Evolutionary conservation across 1,140 invertebrate genomes (phyloP).

Genomic region (Rhizoglyphus robini): DNA sequence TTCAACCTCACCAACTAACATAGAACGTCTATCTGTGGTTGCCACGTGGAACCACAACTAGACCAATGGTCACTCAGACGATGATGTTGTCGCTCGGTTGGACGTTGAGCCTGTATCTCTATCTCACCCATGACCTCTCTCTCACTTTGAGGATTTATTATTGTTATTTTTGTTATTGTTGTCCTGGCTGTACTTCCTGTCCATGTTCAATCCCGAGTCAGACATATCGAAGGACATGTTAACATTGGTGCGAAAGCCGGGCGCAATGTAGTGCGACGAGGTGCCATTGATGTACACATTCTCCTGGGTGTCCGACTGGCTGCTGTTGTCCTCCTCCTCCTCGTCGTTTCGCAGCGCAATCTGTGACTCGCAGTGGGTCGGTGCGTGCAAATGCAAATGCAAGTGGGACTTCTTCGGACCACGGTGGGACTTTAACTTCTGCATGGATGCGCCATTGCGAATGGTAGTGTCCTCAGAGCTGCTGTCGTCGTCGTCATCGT

Average conservation of each 20-base stretch:
- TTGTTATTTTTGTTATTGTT: background rate
- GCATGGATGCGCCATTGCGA: background rate
- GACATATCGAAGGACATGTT: background rate
- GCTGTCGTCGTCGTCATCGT: conserved; percentile 13
- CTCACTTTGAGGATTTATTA: too few relatives aligned
- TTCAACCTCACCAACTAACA: too few relatives aligned
- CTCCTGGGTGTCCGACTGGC: background rate
- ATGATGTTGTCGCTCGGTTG: too few relatives aligned
- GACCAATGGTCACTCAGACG: too few relatives aligned
- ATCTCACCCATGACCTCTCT: too few relatives aligned
- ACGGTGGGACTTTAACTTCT: background rate
- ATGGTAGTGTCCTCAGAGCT: background rate
- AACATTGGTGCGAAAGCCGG: background rate
- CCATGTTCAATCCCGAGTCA: background rate
- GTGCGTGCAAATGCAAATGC: background rate
- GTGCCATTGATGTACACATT: background rate
- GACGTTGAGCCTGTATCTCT: too few relatives aligned
- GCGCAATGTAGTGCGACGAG: background rate
- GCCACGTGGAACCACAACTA: too few relatives aligned
- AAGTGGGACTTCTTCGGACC: background rate
- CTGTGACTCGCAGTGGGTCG: conserved; percentile 12
- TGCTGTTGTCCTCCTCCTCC: background rate
- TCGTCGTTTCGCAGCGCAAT: conserved; percentile 14
- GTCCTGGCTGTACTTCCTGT: background rate
- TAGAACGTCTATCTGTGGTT: too few relatives aligned